These are phyloP conservation scores for Diachasmimorpha longicaudata DNA, from an alignment of 1,140 invertebrate genomes.

Conservation along the genomic window DNA sequence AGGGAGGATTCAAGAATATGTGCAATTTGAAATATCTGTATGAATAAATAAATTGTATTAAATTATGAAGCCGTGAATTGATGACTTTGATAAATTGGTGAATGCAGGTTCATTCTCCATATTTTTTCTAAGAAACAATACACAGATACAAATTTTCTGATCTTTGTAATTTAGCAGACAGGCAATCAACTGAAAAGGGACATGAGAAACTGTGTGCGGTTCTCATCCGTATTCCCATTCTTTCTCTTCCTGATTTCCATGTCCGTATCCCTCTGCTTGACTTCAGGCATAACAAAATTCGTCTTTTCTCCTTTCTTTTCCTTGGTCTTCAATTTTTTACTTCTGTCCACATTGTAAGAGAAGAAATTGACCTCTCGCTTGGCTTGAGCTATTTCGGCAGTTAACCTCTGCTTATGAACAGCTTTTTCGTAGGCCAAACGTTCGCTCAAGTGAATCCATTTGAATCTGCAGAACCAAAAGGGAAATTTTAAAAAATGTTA, in stretches of 20 bases:
- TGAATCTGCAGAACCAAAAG: conserved; percentile 72
- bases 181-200: conserved; percentile 57
- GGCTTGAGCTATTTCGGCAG: conserved; percentile 88
- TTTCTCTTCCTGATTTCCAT: conserved; percentile 52
- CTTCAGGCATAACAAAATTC: conserved; percentile 46
- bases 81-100: too few species aligned
- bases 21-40: not conserved
- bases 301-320: conserved; percentile 34
- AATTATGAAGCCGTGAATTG: too few species aligned
- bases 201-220: conserved; percentile 61
- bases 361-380: conserved; percentile 90
- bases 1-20: not conserved
- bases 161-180: not conserved
- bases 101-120: too few species aligned
- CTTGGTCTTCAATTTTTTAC: conserved; percentile 70
- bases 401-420: conserved; percentile 82
- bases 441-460: conserved; percentile 94
- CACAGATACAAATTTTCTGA: too few species aligned
- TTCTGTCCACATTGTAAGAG: conserved; percentile 81
- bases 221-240: conserved; percentile 43
- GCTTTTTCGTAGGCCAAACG: conserved; percentile 90
- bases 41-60: too few species aligned
- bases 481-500: too few species aligned
- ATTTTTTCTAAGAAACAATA: too few species aligned
- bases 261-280: conserved; percentile 59